These are phyloP conservation scores for Torymus tubicola DNA, from an alignment of 2,888 invertebrate species.

Conservation along the genomic window DNA sequence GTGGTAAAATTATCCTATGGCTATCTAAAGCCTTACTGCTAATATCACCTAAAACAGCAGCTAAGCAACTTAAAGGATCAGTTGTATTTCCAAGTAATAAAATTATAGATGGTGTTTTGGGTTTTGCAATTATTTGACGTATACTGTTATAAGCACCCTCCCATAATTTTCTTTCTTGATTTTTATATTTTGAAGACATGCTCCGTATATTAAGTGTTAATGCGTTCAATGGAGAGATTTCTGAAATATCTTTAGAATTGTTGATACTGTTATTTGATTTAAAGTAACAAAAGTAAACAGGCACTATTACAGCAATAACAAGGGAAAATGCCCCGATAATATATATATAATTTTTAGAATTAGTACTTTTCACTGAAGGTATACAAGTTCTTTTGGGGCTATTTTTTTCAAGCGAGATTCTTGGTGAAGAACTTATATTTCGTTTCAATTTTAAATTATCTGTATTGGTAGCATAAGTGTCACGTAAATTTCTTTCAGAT, in stretches of 20 bases:
- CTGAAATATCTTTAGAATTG: not conserved
- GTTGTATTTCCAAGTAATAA: conserved; percentile 73
- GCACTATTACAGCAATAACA: too few relatives aligned
- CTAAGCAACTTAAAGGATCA: conserved; percentile 67
- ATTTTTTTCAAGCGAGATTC: too few relatives aligned
- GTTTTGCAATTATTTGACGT: conserved; percentile 64
- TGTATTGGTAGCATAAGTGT: too few relatives aligned
- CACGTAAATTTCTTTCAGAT: not conserved
- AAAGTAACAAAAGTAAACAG: not conserved
- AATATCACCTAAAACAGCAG: conserved; percentile 69
- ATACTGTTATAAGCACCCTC: conserved; percentile 69
- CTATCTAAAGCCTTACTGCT: conserved; percentile 67
- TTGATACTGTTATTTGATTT: not conserved
- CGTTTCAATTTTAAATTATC: too few relatives aligned
- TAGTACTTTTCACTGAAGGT: too few relatives aligned
- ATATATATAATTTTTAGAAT: too few relatives aligned
- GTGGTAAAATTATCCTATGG: conserved; percentile 63
- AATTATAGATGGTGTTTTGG: conserved; percentile 73
- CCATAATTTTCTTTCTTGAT: conserved; percentile 73
- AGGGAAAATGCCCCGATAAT: too few relatives aligned
- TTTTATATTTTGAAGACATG: conserved; percentile 65
- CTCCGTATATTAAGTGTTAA: conserved; percentile 36
- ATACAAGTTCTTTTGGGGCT: too few relatives aligned
- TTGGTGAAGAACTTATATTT: too few relatives aligned
- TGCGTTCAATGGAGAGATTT: not conserved